A percentile compares a stretch with the other conserved stretches of the same genome.
Evolutionary conservation across 1,140 invertebrate genomes (phyloP).

Genomic region (Bicyclus anynana): DNA sequence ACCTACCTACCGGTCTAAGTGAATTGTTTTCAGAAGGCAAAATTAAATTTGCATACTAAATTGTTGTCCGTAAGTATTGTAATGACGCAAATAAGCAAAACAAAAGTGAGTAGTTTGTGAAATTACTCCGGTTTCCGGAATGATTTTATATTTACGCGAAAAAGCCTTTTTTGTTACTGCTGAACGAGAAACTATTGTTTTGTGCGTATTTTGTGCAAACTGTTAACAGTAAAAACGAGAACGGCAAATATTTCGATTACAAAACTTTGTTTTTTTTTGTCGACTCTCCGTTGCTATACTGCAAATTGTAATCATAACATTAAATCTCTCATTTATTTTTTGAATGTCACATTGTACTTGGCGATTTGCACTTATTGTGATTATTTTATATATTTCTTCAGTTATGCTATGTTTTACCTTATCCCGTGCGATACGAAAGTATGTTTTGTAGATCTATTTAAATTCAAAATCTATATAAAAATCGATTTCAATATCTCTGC

Average conservation of each 20-base stretch:
- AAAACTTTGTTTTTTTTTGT: too few relatives aligned
- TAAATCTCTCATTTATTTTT: too few relatives aligned
- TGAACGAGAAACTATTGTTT: background rate
- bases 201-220: background rate
- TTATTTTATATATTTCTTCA: too few relatives aligned
- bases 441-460: too few relatives aligned
- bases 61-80: conserved; percentile 17
- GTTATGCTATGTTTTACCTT: too few relatives aligned
- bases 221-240: background rate
- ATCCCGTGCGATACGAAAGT: too few relatives aligned
- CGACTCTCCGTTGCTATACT: too few relatives aligned
- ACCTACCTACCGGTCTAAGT: background rate
- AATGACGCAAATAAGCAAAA: conserved; percentile 23
- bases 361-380: too few relatives aligned
- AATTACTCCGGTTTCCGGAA: conserved; percentile 16
- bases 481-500: too few relatives aligned
- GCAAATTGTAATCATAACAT: too few relatives aligned
- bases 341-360: too few relatives aligned
- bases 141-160: conserved; percentile 12
- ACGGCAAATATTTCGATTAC: background rate
- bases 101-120: conserved; percentile 18
- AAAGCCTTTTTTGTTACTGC: conserved; percentile 6
- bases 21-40: background rate
- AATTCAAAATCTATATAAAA: too few relatives aligned
- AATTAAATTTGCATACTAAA: conserved; percentile 25